phyloP scores from a whole-genome alignment of 2,113 vertebrate species.

The Dolichallabes microphthalmus region DNA sequence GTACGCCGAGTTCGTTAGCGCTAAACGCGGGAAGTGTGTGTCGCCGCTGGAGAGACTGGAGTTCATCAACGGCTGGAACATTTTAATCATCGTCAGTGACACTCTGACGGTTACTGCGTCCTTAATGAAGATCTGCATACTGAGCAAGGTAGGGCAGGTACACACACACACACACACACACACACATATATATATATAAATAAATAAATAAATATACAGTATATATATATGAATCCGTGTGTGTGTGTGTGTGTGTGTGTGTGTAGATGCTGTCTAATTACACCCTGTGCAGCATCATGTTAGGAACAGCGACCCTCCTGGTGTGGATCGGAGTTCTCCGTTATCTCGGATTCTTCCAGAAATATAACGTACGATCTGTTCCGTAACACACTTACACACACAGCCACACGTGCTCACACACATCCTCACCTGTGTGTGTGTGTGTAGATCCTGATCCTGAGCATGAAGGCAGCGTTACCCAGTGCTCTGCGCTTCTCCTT shows the following conservation, averaged over 20 bases:
- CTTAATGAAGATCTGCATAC: slow-evolving; percentile 90
- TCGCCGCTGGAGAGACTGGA: slow-evolving; percentile 84
- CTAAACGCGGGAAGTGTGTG: slow-evolving; percentile 78
- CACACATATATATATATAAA: not conserved
- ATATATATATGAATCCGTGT: not conserved
- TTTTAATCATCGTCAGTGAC: slow-evolving; percentile 87
- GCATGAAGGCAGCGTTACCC: slow-evolving; percentile 84
- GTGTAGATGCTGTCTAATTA: slow-evolving; percentile 86
- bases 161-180: slow-evolving; percentile 18
- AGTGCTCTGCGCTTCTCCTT: slow-evolving; percentile 88
- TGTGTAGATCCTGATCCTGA: slow-evolving; percentile 68
- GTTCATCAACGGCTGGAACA: slow-evolving; percentile 95
- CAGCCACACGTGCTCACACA: not conserved
- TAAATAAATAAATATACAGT: too few species aligned
- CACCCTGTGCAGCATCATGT: slow-evolving; percentile 87
- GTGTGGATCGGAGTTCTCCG: slow-evolving; percentile 93
- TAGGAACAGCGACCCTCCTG: slow-evolving; percentile 89
- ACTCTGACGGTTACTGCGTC: slow-evolving; percentile 84
- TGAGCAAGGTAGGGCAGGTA: slow-evolving; percentile 78
- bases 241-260: slow-evolving; percentile 15
- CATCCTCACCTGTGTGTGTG: not conserved
- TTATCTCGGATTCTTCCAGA: slow-evolving; percentile 92
- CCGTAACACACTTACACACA: slow-evolving; percentile 52
- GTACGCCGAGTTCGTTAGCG: slow-evolving; percentile 79
- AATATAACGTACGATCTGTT: slow-evolving; percentile 85